phyloP scores from a whole-genome alignment of 2,113 vertebrate species.

The Ceyx margarethae region DNA sequence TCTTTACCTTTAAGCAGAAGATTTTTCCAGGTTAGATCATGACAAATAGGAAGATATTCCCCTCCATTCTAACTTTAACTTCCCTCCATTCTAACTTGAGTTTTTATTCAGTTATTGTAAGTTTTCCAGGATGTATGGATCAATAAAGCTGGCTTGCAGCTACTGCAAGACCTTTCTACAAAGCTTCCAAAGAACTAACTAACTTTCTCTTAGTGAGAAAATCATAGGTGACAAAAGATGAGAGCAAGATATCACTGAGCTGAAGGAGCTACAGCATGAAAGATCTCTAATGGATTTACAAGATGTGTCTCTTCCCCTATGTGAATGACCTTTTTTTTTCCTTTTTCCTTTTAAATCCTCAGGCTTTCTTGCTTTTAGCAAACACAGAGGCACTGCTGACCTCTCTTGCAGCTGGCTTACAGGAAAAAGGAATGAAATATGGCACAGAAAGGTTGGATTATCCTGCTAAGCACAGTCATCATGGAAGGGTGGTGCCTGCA shows the following conservation, averaged over 20 bases:
- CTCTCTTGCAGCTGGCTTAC: not conserved
- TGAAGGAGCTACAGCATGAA: not conserved
- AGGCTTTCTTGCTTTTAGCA: not conserved
- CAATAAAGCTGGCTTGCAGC: slow-evolving; percentile 3
- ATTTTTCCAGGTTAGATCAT: not conserved
- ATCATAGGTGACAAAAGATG: not conserved
- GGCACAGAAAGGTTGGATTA: not conserved
- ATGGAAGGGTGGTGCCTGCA: not conserved
- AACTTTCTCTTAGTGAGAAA: not conserved
- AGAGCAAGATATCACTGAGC: not conserved
- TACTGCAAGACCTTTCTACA: not conserved
- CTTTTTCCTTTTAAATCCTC: not conserved
- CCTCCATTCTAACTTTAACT: not conserved
- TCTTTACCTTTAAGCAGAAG: not conserved
- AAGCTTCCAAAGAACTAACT: not conserved
- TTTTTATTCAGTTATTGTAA: not conserved
- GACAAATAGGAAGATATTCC: not conserved
- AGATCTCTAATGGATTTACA: not conserved
- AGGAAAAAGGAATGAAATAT: not conserved
- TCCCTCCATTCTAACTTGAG: too few relatives aligned
- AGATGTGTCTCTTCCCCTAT: not conserved
- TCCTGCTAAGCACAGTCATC: rapidly evolving
- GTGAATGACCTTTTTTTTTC: not conserved
- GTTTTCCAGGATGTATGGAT: not conserved
- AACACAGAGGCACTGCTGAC: not conserved